A percentile compares a stretch with the other conserved stretches of the same genome.
Evolutionary conservation across 2,113 vertebrate species (phyloP).

Genomic region (Glareola pratincola): DNA sequence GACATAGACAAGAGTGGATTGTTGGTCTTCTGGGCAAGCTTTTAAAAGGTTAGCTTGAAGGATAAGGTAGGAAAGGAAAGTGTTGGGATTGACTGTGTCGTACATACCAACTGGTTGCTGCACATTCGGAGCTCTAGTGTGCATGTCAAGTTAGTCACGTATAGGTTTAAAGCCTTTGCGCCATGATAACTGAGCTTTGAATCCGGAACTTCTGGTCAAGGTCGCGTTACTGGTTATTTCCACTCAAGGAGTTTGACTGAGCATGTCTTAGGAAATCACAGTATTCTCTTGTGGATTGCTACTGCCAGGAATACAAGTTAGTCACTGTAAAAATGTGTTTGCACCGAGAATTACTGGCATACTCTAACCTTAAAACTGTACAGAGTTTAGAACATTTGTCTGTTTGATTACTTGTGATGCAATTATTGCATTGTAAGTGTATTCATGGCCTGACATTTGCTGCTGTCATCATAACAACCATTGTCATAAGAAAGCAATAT

Average conservation of each 20-base stretch:
- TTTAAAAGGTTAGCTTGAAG: neutral
- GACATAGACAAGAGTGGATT: neutral
- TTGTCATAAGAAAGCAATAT: constrained; percentile 14
- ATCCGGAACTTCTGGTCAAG: neutral
- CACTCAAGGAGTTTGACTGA: neutral
- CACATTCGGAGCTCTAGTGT: neutral
- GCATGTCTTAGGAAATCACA: neutral
- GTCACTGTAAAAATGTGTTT: neutral
- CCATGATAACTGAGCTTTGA: neutral
- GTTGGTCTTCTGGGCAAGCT: neutral
- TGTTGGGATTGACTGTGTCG: neutral
- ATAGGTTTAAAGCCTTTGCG: neutral
- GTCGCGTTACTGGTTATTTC: neutral
- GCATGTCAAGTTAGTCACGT: neutral
- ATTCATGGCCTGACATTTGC: constrained; percentile 30
- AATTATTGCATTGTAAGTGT: constrained; percentile 1
- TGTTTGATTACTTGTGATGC: neutral
- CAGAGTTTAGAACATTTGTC: neutral
- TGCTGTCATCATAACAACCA: constrained; percentile 26
- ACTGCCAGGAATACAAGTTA: neutral
- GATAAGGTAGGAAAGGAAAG: neutral
- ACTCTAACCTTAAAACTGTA: neutral
- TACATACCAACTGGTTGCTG: neutral
- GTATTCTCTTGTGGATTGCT: neutral
- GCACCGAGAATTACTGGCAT: neutral